Evolutionary conservation across 2,888 invertebrate species (phyloP).

Genomic region (Drosophila melanosoma): DNA sequence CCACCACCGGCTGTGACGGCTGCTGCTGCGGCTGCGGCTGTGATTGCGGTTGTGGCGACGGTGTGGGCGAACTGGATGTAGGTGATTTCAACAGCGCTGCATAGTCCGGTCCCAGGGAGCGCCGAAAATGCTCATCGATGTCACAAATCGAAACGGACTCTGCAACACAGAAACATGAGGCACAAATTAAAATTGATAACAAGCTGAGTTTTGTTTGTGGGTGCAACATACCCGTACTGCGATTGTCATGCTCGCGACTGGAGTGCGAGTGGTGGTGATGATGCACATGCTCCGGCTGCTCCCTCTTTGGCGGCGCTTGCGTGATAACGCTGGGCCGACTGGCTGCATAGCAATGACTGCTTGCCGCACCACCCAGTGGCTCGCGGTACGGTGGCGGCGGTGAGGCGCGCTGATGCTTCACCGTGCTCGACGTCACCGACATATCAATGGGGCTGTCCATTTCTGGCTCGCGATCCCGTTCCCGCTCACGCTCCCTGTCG

Average conservation of each 20-base stretch:
- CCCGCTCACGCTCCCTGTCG: slow-evolving; percentile 32
- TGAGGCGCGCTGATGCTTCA: slow-evolving; percentile 80
- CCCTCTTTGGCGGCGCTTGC: slow-evolving; percentile 86
- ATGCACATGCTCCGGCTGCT: slow-evolving; percentile 68
- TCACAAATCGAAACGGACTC: slow-evolving; percentile 92
- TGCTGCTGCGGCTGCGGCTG: slow-evolving; percentile 49
- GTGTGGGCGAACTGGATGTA: slow-evolving; percentile 76
- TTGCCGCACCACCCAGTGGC: slow-evolving; percentile 77
- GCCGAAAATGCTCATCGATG: slow-evolving; percentile 97
- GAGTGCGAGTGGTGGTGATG: slow-evolving; percentile 48
- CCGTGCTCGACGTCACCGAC: slow-evolving; percentile 83
- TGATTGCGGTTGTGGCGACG: slow-evolving; percentile 74
- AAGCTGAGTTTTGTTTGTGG: neutral
- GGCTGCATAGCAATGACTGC: slow-evolving; percentile 71
- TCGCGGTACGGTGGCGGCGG: slow-evolving; percentile 85
- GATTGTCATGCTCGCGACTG: slow-evolving; percentile 82
- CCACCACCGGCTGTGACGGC: slow-evolving; percentile 30
- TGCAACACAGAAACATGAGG: slow-evolving; percentile 71
- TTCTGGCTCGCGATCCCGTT: slow-evolving; percentile 53
- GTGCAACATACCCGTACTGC: slow-evolving; percentile 74
- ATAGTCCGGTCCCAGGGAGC: slow-evolving; percentile 94
- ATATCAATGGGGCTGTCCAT: slow-evolving; percentile 84
- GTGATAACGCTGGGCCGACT: slow-evolving; percentile 88
- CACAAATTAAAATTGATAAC: neutral
- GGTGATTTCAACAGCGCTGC: slow-evolving; percentile 87